phyloP scores from a whole-genome alignment of 1,140 invertebrate species.

The Asobara japonica region DNA sequence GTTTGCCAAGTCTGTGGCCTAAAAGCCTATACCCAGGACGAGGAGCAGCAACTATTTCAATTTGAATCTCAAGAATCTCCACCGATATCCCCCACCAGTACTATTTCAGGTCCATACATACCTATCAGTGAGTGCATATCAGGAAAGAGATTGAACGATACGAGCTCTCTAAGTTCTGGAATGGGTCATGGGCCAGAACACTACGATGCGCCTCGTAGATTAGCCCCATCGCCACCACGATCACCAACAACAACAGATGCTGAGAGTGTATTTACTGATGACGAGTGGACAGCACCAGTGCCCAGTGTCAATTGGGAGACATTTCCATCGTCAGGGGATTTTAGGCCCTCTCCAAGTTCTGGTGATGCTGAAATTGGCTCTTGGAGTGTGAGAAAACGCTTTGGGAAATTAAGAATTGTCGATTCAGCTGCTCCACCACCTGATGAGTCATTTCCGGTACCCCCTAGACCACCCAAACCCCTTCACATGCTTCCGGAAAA shows the following conservation, averaged over 20 bases:
- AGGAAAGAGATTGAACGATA: slow-evolving; percentile 72
- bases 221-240: slow-evolving; percentile 59
- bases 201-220: slow-evolving; percentile 61
- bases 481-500: slow-evolving; percentile 66
- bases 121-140: slow-evolving; percentile 90
- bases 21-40: slow-evolving; percentile 80
- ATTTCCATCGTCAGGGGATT: slow-evolving; percentile 62
- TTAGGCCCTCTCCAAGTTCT: slow-evolving; percentile 67
- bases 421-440: slow-evolving; percentile 47
- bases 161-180: slow-evolving; percentile 57
- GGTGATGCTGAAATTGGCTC: slow-evolving; percentile 70
- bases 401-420: slow-evolving; percentile 67
- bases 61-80: slow-evolving; percentile 69
- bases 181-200: slow-evolving; percentile 57
- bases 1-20: slow-evolving; percentile 93
- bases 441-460: slow-evolving; percentile 63
- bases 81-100: slow-evolving; percentile 70
- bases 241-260: slow-evolving; percentile 63
- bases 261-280: slow-evolving; percentile 62
- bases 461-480: slow-evolving; percentile 82
- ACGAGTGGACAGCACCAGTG: slow-evolving; percentile 55
- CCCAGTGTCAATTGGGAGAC: slow-evolving; percentile 69
- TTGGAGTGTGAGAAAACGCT: slow-evolving; percentile 69
- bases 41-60: slow-evolving; percentile 67
- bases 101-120: slow-evolving; percentile 79